These are phyloP conservation scores for Rhegmatorhina hoffmannsi DNA, from an alignment of 2,113 vertebrate genomes.

Conservation along the genomic window DNA sequence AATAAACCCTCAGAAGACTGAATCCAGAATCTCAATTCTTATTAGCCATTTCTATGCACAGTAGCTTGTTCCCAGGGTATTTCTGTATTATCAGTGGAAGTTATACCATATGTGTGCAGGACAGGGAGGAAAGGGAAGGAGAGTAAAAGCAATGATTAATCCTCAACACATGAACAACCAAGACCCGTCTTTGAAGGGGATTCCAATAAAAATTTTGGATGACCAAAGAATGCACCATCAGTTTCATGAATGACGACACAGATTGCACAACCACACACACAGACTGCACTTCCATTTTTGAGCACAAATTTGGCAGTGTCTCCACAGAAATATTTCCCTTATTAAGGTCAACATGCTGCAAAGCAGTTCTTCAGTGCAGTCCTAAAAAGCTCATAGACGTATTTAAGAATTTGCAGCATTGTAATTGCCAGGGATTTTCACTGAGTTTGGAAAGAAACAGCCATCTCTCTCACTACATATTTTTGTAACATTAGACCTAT, in stretches of 20 bases:
- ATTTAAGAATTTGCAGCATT: not conserved
- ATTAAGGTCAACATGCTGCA: constrained; percentile 56
- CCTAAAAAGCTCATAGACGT: constrained; percentile 21
- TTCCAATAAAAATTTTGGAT: not conserved
- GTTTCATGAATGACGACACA: not conserved
- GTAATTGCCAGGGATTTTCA: not conserved
- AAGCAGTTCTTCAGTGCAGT: not conserved
- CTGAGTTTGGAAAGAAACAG: not conserved
- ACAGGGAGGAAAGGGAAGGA: not conserved
- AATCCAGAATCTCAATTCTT: not conserved
- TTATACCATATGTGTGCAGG: fast-evolving
- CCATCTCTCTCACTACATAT: not conserved
- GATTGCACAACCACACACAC: constrained; percentile 1
- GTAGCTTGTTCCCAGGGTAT: not conserved
- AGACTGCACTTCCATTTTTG: constrained; percentile 52
- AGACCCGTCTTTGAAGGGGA: not conserved
- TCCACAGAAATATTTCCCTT: constrained; percentile 51
- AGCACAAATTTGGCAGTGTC: constrained; percentile 53
- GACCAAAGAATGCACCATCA: not conserved
- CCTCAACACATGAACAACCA: not conserved
- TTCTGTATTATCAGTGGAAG: not conserved
- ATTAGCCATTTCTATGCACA: not conserved
- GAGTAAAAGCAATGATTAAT: not conserved
- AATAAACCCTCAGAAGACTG: not conserved
- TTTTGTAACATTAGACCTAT: not conserved